These are phyloP conservation scores for Clarias batrachus DNA, from an alignment of 2,113 vertebrate genomes.

Conservation along the genomic window DNA sequence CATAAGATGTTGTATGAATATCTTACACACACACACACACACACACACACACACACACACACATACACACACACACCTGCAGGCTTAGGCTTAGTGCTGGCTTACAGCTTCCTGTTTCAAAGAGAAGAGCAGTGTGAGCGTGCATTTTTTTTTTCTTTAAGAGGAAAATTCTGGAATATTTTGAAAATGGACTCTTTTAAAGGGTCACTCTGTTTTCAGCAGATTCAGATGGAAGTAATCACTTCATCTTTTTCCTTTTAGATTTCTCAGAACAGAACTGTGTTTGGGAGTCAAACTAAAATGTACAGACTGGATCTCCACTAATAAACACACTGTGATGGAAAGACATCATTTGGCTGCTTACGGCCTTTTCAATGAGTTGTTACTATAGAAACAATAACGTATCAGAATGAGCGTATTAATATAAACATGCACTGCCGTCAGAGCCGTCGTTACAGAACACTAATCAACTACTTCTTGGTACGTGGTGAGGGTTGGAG, in stretches of 20 bases:
- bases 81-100: background rate
- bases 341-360: background rate
- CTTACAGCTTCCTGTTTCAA: slow-evolving; percentile 1
- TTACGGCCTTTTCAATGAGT: background rate
- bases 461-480: too few species aligned
- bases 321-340: background rate
- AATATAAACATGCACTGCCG: background rate
- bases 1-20: background rate
- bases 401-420: background rate
- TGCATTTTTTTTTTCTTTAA: background rate
- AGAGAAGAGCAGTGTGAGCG: background rate
- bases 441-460: too few species aligned
- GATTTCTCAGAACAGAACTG: background rate
- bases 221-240: background rate
- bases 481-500: too few species aligned
- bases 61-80: background rate
- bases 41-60: slow-evolving; percentile 18
- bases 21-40: background rate
- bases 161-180: background rate
- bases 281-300: background rate
- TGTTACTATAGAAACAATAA: background rate
- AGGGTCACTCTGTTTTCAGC: background rate
- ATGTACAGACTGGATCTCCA: background rate
- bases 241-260: background rate
- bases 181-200: background rate